phyloP scores from a whole-genome alignment of 2,113 vertebrate species.

The Vulpes ferrilata region DNA sequence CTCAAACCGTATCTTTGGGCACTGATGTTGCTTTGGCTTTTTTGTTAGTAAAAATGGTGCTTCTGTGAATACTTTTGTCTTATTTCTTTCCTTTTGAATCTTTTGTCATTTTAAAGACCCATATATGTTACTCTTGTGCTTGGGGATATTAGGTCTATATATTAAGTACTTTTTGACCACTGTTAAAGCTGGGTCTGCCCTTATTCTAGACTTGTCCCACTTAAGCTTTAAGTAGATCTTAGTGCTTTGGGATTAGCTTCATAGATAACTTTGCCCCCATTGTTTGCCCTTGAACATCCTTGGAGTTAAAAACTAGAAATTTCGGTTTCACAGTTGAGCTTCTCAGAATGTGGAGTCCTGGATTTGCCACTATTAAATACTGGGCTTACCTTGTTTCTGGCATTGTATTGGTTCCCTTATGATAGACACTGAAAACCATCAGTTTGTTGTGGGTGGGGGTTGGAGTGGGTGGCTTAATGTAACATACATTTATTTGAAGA shows the following conservation, averaged over 20 bases:
- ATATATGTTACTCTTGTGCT: background rate
- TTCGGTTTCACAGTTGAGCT: background rate
- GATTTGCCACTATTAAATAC: background rate
- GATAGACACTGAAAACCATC: background rate
- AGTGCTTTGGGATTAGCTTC: background rate
- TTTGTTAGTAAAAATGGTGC: background rate
- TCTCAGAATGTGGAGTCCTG: background rate
- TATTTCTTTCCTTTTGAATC: background rate
- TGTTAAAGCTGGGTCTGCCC: background rate
- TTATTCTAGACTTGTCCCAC: background rate
- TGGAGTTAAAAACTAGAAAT: slow-evolving; percentile 21
- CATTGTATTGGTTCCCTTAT: background rate
- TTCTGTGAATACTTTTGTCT: background rate
- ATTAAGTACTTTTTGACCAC: background rate
- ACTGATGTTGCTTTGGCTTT: background rate
- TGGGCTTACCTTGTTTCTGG: background rate
- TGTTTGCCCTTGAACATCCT: background rate
- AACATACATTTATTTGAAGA: background rate
- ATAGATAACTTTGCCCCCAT: background rate
- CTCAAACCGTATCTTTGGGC: background rate
- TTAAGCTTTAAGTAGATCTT: background rate
- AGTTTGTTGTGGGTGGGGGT: background rate
- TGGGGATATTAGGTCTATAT: background rate
- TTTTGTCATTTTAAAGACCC: background rate
- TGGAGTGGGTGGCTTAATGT: background rate